phyloP scores from a whole-genome alignment of 92 coral and sea anemone genomes.

The Heliopora coerulea region DNA sequence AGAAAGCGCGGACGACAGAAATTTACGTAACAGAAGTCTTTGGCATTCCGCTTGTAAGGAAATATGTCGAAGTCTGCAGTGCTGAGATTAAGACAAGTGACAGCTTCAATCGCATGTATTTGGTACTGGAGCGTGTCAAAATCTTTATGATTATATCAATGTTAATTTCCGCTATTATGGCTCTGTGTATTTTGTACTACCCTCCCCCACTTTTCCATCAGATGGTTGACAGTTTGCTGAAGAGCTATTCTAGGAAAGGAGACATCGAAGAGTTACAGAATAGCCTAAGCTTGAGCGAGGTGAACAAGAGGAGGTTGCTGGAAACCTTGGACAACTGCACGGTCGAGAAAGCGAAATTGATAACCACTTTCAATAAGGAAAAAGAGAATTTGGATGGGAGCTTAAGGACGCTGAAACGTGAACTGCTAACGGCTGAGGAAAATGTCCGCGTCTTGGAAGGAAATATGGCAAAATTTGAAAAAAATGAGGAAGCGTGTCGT shows the following conservation, averaged over 20 bases:
- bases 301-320: not conserved
- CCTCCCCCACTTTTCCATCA: slow-evolving; percentile 20
- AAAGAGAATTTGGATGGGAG: not conserved
- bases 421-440: too few species aligned
- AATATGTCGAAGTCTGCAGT: slow-evolving; percentile 6
- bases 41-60: slow-evolving; percentile 20
- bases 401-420: not conserved
- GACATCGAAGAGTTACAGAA: not conserved
- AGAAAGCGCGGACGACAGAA: not conserved
- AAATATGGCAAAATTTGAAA: not conserved
- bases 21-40: slow-evolving; percentile 13
- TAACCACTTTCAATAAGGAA: not conserved
- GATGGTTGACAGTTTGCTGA: slow-evolving; percentile 1
- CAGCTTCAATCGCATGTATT: not conserved
- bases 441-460: not conserved
- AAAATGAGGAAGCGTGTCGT: not conserved
- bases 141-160: not conserved
- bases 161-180: not conserved
- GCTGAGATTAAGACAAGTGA: not conserved
- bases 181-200: not conserved
- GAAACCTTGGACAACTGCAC: not conserved
- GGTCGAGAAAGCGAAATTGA: not conserved
- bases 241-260: not conserved
- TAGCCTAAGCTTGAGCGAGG: not conserved
- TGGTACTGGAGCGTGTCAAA: not conserved